Percentiles rank a stretch among this genome's conserved stretches.
These are phyloP conservation scores for Leptestheria dahalacensis DNA, from an alignment of 1,140 invertebrate species.

Conservation along the genomic window DNA sequence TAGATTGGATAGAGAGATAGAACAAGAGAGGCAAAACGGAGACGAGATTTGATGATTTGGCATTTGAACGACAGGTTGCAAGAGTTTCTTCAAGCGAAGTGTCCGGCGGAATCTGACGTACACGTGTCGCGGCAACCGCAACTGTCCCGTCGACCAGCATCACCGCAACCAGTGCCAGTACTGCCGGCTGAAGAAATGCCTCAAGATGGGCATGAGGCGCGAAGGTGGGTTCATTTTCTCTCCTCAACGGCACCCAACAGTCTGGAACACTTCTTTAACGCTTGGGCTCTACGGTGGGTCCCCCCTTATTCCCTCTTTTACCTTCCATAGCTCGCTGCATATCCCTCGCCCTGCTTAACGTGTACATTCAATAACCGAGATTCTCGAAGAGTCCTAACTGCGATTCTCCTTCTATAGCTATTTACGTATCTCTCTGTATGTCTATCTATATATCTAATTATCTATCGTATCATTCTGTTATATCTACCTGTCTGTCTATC, in stretches of 20 bases:
- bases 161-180: slow-evolving; percentile 98
- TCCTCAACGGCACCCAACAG: neutral
- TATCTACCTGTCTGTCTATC: too few relatives aligned
- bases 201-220: slow-evolving; percentile 98
- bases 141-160: slow-evolving; percentile 97
- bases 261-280: neutral
- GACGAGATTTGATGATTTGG: too few relatives aligned
- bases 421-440: too few relatives aligned
- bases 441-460: too few relatives aligned
- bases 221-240: slow-evolving; percentile 65
- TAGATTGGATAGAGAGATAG: too few relatives aligned
- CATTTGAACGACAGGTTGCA: slow-evolving; percentile 61
- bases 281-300: neutral
- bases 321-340: too few relatives aligned
- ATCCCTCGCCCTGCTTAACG: too few relatives aligned
- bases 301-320: neutral
- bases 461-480: too few relatives aligned
- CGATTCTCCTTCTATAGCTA: too few relatives aligned
- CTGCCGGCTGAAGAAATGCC: slow-evolving; percentile 95
- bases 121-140: slow-evolving; percentile 88
- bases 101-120: slow-evolving; percentile 93
- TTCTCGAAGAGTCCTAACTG: too few relatives aligned
- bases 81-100: slow-evolving; percentile 95
- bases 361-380: too few relatives aligned
- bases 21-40: too few relatives aligned